Conservation (phyloP, 2,113 vertebrate species). For the Colossoma macropomum region DNA sequence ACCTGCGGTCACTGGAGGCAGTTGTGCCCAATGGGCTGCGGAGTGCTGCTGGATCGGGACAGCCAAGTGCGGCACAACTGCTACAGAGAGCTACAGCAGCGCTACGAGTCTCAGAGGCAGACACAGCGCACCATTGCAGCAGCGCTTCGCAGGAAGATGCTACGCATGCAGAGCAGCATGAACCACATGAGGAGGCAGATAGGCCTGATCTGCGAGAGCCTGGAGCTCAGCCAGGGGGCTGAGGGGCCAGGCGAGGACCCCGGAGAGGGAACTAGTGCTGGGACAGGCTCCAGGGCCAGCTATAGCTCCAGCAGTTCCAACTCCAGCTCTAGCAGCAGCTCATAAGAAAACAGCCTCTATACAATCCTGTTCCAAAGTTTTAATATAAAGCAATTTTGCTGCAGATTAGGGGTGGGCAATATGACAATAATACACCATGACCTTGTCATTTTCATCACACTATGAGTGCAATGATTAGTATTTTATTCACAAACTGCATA, state of each 20-base stretch:
- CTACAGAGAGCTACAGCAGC: conserved; percentile 65
- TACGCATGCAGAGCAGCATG: conserved; percentile 62
- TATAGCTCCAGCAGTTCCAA: not conserved
- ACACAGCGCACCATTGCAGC: conserved; percentile 41
- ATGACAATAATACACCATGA: too few relatives aligned
- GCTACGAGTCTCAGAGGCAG: conserved; percentile 52
- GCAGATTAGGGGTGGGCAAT: too few relatives aligned
- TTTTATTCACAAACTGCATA: too few relatives aligned
- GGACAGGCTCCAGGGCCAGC: conserved; percentile 15
- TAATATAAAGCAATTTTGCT: too few relatives aligned
- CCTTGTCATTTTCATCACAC: too few relatives aligned
- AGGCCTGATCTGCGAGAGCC: conserved; percentile 57
- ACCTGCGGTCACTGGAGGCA: conserved; percentile 61
- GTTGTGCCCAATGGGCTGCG: conserved; percentile 70
- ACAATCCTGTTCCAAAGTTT: not conserved
- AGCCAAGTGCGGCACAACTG: conserved; percentile 69
- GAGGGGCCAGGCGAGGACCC: conserved; percentile 25
- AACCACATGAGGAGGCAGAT: conserved; percentile 57
- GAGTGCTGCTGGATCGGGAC: conserved; percentile 54
- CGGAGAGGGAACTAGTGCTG: conserved; percentile 39
- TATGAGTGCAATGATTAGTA: too few relatives aligned
- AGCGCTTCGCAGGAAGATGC: conserved; percentile 58
- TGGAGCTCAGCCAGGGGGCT: conserved; percentile 48
- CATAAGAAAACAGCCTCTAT: conserved; percentile 5
- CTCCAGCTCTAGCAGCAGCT: conserved; percentile 38